phyloP scores from a whole-genome alignment of 2,888 invertebrate genomes.

The Erebia aethiops region DNA sequence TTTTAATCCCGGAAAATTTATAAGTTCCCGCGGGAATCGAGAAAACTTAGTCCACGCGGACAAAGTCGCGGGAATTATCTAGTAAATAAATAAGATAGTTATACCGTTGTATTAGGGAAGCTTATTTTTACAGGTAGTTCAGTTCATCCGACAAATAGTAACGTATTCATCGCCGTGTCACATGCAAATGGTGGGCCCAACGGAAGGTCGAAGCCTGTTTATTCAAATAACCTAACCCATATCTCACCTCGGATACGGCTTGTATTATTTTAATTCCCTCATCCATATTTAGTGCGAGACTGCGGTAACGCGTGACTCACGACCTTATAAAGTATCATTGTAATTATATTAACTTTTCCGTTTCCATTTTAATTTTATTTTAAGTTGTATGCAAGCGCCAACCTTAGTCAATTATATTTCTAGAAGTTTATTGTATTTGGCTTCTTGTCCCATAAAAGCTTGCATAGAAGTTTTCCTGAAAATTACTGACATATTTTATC shows the following conservation, averaged over 20 bases:
- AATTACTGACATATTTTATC: too few species aligned
- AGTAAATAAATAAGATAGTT: too few species aligned
- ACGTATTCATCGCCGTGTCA: slow-evolving; percentile 44
- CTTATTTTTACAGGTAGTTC: background rate
- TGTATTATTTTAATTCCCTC: slow-evolving; percentile 72
- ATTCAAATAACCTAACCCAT: slow-evolving; percentile 67
- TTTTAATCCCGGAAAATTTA: too few species aligned
- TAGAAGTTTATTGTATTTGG: too few species aligned
- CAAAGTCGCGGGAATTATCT: too few species aligned
- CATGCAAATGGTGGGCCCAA: slow-evolving; percentile 50
- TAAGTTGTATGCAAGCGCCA: too few species aligned
- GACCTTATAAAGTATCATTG: slow-evolving; percentile 52
- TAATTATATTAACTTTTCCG: slow-evolving; percentile 39
- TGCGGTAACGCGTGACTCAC: slow-evolving; percentile 58
- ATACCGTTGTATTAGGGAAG: background rate
- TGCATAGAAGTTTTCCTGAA: too few species aligned
- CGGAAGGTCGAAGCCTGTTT: slow-evolving; percentile 62
- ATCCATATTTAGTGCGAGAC: slow-evolving; percentile 65
- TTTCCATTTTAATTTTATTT: slow-evolving; percentile 16
- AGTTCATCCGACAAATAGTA: slow-evolving; percentile 46
- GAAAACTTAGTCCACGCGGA: too few species aligned
- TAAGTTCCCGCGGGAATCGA: too few species aligned
- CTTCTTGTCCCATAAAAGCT: too few species aligned
- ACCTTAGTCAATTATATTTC: too few species aligned
- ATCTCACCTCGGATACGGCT: slow-evolving; percentile 54